A percentile compares a stretch with the other conserved stretches of the same genome.
These are phyloP conservation scores for Lophotis ruficrista DNA, from an alignment of 2,113 vertebrate species.

Conservation along the genomic window DNA sequence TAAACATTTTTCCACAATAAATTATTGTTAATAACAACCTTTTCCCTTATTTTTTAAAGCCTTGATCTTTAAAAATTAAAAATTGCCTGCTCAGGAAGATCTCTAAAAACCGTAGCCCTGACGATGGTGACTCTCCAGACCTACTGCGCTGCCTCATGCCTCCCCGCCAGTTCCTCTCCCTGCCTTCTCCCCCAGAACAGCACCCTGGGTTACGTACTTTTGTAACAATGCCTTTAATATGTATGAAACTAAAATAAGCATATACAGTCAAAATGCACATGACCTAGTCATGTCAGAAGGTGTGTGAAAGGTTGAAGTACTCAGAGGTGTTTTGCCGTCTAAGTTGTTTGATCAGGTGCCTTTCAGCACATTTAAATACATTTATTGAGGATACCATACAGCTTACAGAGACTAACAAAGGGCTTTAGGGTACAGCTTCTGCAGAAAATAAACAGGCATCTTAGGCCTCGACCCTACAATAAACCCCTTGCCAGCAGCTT, in stretches of 20 bases:
- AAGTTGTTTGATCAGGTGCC: background rate
- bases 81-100: background rate
- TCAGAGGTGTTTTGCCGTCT: background rate
- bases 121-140: background rate
- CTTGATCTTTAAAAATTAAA: background rate
- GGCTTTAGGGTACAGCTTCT: background rate
- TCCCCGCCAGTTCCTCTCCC: background rate
- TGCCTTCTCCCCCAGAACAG: background rate
- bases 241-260: background rate
- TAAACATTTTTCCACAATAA: slow-evolving; percentile 36
- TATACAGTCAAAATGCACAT: background rate
- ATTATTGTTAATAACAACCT: background rate
- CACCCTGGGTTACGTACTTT: background rate
- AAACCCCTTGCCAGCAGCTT: background rate
- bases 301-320: background rate
- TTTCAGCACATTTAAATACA: background rate
- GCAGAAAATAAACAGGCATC: background rate
- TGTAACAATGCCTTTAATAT: background rate
- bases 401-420: background rate
- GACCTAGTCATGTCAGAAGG: background rate
- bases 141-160: background rate
- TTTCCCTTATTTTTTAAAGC: background rate
- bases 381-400: background rate
- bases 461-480: background rate
- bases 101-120: background rate